These are phyloP conservation scores for Pterocles gutturalis DNA, from an alignment of 2,113 vertebrate species.

Conservation along the genomic window DNA sequence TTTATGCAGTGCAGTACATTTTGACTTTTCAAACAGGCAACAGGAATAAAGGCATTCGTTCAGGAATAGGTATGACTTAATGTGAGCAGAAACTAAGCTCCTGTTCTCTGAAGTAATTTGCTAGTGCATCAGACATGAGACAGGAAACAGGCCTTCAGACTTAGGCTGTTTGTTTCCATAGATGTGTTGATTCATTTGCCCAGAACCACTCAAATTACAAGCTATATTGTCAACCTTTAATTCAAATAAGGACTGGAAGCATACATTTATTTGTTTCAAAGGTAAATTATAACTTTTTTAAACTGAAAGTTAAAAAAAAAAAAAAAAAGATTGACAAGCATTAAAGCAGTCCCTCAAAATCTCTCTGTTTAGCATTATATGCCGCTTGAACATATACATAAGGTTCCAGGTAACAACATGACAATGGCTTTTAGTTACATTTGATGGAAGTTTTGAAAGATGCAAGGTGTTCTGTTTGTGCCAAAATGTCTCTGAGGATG, in stretches of 20 bases:
- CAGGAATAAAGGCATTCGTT: not conserved
- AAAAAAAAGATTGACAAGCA: not conserved
- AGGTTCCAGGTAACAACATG: not conserved
- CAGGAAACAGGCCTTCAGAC: not conserved
- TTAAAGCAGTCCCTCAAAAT: not conserved
- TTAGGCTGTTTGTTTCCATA: not conserved
- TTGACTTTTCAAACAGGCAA: not conserved
- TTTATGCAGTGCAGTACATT: not conserved
- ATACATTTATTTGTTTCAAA: not conserved
- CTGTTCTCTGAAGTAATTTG: not conserved
- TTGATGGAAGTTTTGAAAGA: not conserved
- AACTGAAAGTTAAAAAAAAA: not conserved
- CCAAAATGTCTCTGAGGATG: not conserved
- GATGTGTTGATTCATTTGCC: not conserved
- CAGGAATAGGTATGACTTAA: not conserved
- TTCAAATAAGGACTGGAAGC: not conserved
- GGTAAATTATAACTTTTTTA: not conserved
- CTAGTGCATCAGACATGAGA: not conserved
- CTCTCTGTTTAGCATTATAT: not conserved
- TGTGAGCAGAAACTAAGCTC: not conserved
- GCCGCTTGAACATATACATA: rapidly evolving
- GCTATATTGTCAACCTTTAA: not conserved
- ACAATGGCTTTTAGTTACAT: rapidly evolving
- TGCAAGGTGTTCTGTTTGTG: not conserved
- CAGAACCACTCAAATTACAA: not conserved